Percentiles rank a stretch among this genome's conserved stretches.
Conservation (phyloP, 64 coral and sea anemone genomes). For the Porites lutea region DNA sequence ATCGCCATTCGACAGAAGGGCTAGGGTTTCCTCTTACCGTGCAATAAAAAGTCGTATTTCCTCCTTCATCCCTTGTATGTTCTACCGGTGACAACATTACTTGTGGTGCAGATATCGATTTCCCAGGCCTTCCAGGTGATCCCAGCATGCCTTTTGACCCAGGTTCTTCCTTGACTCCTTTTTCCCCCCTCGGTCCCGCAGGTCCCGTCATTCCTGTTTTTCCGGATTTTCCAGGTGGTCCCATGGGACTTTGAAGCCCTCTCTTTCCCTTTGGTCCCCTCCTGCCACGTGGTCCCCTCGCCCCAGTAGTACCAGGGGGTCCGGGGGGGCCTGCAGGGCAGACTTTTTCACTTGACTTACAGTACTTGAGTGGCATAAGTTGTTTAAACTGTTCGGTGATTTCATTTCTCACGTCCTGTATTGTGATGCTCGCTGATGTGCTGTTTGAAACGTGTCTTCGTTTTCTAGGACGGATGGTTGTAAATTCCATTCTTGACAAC, state of each 20-base stretch:
- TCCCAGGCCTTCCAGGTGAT: slow-evolving; percentile 19
- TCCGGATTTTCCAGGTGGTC: slow-evolving; percentile 5
- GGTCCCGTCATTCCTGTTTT: neutral
- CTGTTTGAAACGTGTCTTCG: neutral
- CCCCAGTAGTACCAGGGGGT: slow-evolving; percentile 5
- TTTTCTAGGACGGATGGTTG: neutral
- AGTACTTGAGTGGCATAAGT: neutral
- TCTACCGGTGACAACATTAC: slow-evolving; percentile 3
- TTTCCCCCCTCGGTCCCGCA: neutral
- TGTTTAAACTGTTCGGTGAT: neutral
- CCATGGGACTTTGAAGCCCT: neutral
- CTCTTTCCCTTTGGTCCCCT: neutral
- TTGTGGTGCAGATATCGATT: slow-evolving; percentile 43
- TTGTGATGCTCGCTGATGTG: neutral
- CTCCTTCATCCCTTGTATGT: slow-evolving; percentile 19
- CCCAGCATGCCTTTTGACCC: slow-evolving; percentile 21
- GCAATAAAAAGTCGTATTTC: slow-evolving; percentile 42
- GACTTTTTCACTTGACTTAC: slow-evolving; percentile 11
- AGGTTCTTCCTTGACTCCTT: slow-evolving; percentile 11
- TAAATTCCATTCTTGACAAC: neutral
- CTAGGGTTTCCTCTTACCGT: slow-evolving; percentile 37
- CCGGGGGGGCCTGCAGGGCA: slow-evolving; percentile 27
- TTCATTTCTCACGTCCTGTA: neutral
- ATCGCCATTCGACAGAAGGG: slow-evolving; percentile 19
- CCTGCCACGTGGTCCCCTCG: neutral